Evolutionary conservation across 2,888 invertebrate species (phyloP), one percentile per base, ranked within the genome.

Genomic region (Alviniconcha strummeri): DNA sequence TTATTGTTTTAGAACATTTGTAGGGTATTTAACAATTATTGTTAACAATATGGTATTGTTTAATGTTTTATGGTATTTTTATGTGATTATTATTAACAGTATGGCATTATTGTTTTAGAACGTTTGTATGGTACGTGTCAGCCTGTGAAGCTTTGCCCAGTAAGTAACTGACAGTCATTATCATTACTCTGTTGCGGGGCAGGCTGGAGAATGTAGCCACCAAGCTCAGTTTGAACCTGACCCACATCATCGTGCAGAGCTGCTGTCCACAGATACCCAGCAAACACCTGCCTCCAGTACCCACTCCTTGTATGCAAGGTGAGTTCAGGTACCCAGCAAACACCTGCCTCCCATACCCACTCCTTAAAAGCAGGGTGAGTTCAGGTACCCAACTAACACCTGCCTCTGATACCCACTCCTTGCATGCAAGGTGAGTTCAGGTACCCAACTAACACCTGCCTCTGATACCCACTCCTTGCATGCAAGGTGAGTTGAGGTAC

Each of bases 171-270:
- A 36, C 36, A 36, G 36, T 36, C 36, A 3, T 36, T 3, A 36
- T 36, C 36, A 36, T 36, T 36, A 1, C 36, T 36, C 36, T 36
- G 36, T 81, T 78, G 3, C 75, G n/a, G 86, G 86, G 1, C 85
- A 92, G 92, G 80, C 85, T 93, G 81, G 92, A 92, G 87, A 88
- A 87, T 75, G 90, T 92, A n/a, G 92, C 93, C 6, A 85, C 87
- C 69, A 91, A 91, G 78, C 83, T 93, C 81, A 92, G 92, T 84
- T 86, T 93, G 55, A 92, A 92, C 84, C 86, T 93, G 84, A 91
- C 91, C 1, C 92, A 92, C 86, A 92, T 93, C 79, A 93, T 93
- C 79, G 92, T 93, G 55, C 91, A 92, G 87, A 92, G 91, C 86
- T 93, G 92, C 85, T 93, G 93, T 87, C 90, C 92, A 7, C 87